Conservation (phyloP, 2,888 invertebrate genomes). For the Pseudococcus jackbeardsleyi region DNA sequence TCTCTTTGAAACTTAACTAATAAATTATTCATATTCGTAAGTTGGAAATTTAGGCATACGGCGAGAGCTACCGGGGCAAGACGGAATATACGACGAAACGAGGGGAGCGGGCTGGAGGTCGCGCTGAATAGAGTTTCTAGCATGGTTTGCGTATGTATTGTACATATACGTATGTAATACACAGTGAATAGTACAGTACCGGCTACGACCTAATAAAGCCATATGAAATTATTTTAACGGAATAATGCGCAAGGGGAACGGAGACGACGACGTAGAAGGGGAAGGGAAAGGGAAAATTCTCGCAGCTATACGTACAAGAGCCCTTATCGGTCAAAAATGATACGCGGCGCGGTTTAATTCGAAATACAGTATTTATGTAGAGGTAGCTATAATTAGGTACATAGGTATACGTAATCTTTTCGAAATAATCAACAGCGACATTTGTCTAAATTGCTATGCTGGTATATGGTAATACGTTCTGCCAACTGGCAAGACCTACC, state of each 20-base stretch:
- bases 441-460: not conserved
- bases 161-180: constrained; percentile 6
- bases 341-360: not conserved
- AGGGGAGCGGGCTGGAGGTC: not conserved
- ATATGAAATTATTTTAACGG: constrained; percentile 26
- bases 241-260: not conserved
- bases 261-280: not conserved
- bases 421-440: not conserved
- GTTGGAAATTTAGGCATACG: constrained; percentile 59
- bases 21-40: constrained; percentile 62
- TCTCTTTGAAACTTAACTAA: constrained; percentile 62
- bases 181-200: not conserved
- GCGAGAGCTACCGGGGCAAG: not conserved
- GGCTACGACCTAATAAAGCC: constrained; percentile 17
- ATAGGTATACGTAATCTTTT: not conserved
- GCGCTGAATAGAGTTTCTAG: not conserved
- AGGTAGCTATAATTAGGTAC: not conserved
- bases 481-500: too few species aligned
- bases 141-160: not conserved
- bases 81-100: not conserved
- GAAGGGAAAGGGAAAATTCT: not conserved
- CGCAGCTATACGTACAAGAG: not conserved
- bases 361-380: not conserved
- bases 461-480: not conserved
- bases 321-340: constrained; percentile 41